Evolutionary conservation across 2,113 vertebrate genomes (phyloP).

Genomic region (Serilophus lunatus): DNA sequence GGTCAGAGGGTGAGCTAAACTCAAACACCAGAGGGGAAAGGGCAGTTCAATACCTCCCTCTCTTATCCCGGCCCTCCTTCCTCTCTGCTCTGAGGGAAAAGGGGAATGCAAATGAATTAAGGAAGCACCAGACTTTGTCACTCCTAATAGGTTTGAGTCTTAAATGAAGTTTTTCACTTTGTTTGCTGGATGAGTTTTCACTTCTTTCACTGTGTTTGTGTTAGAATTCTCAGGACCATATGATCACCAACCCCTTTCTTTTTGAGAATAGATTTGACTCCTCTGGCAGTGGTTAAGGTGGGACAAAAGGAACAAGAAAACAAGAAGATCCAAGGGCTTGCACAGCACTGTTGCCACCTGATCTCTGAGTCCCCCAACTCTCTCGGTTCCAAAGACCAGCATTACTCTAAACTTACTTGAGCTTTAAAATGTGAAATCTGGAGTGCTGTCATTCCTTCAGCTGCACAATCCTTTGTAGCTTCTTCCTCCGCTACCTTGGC

Average conservation of each 20-base stretch:
- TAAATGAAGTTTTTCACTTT: neutral
- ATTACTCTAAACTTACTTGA: neutral
- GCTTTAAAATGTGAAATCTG: fast-evolving
- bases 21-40: neutral
- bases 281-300: too few relatives aligned
- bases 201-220: neutral
- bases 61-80: neutral
- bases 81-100: neutral
- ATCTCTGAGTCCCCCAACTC: neutral
- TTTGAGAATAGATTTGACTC: too few relatives aligned
- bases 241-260: neutral
- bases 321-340: neutral
- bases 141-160: neutral
- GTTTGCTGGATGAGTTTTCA: neutral
- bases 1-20: slow-evolving; percentile 10
- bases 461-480: neutral
- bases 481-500: neutral
- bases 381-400: neutral
- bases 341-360: neutral
- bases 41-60: neutral
- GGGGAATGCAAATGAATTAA: neutral
- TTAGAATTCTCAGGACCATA: neutral
- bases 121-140: neutral
- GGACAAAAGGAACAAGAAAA: neutral
- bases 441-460: neutral